Base-by-base conservation (phyloP, 2,797 vertebrate species). In the Steatocranus sp. region DNA sequence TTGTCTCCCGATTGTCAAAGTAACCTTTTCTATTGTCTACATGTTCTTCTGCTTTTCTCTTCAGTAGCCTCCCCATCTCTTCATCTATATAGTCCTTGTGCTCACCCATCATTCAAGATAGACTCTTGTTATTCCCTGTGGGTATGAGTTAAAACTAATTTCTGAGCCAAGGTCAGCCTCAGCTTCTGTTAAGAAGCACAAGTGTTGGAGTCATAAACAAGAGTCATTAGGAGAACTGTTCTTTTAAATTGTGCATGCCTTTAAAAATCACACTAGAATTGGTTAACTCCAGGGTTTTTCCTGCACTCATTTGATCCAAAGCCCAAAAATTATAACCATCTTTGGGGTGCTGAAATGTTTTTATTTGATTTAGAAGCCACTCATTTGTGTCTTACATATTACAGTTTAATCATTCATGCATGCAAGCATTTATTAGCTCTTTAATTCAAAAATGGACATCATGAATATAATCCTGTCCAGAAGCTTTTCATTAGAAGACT, bases 91-190 rank as follows among this genome's bases (percentile, higher is more conserved):
- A 15, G 43, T 12, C 74, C 49, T 43, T 56, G 58, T 8, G 73
- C 63, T 87, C 79, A 30, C 82, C 84, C 85, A 43, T 81, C 18
- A 32, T 58, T 58, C 27, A 32, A 58, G 17, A 32, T 58, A 58
- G 18, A 32, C 2, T 1, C 27, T 3, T 2, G 54, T 58, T 58
- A 58, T 18, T 58, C 27, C 27, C 54, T 58, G 54, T 58, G 54
- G 54, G 27, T 58, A 58, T 32, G 70, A 83, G 86, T 83, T 92
- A 83, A 87, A 87, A 88, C 86, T 82, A 82, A 51, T 86, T 79
- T 49, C 50, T 27, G 49, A 88, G 82, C 84, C 84, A 80, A 88
- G 49, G 43, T 18, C 49, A 82, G 82, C 75, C 51, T 83, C 6
- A 61, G 81, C 73, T 79, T 78, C 83, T 75, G 54, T 91, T 82